Base-by-base conservation (phyloP, 92 coral and sea anemone genomes). In the Hydrozoanthus gracilis region DNA sequence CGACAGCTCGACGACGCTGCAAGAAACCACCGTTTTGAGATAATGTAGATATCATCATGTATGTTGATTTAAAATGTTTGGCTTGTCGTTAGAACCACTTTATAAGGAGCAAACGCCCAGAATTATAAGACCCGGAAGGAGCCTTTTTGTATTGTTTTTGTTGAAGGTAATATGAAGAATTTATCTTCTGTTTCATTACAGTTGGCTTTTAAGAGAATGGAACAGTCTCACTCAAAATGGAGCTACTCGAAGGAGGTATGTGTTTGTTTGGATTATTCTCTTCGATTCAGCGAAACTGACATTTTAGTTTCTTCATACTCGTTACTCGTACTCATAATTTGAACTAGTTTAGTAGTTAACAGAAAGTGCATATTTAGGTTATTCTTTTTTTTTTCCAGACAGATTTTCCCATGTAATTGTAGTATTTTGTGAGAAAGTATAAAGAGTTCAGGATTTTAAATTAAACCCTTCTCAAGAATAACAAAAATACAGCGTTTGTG, bases 141-240 rank as follows among this genome's bases (percentile, higher is more conserved):
- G 15, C 47, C 67, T 46, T 62, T 46, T 71, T 68, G 70, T 50
- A 48, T 54, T 78, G 68, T 79, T 47, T 45, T 89, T 60, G 76
- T 54, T 65, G 52, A 65, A 14, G 27, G 27, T 48, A 27, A 20
- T 27, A 10, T 48, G 12, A 68, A 48, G 48, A 68, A 68, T 68
- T 27, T 68, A 54, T 0, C 51, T 14, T 65, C 16, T 61, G 44
- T 51, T 90, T 52, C 8, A 35, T 88, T 55, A 12, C 51, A 97
- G 99, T 60, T 97, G 99, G 99, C 86, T 97, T 65, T 71, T 97
- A 48, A 85, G 96, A 73, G 99, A 97, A 84, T 97, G 99, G 99
- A 97, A 95, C 82, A 90, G 90, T 10, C 86, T 97, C 14, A 86
- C 93, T 46, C 88, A 95, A 10, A 82, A 84, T 60, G 76, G 94